These are phyloP conservation scores for Lasius platythorax DNA, from an alignment of 2,888 invertebrate genomes.

Conservation along the genomic window DNA sequence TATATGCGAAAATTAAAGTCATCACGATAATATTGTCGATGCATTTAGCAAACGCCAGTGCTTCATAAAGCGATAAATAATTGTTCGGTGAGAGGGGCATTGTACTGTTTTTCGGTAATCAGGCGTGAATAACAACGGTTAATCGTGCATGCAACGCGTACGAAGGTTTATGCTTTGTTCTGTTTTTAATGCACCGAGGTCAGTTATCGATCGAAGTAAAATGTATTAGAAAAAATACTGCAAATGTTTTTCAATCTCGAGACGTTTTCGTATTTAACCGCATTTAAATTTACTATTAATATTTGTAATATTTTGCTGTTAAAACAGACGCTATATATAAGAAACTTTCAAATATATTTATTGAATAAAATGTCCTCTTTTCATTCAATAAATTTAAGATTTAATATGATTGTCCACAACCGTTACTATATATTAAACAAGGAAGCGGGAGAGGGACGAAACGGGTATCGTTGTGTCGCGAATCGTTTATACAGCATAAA, in stretches of 20 bases:
- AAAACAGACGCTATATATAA: not conserved
- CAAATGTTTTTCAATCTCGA: conserved; percentile 2
- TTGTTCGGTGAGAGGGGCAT: conserved; percentile 34
- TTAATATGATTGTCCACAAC: not conserved
- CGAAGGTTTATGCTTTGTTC: conserved; percentile 38
- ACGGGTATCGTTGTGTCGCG: not conserved
- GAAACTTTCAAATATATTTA: not conserved
- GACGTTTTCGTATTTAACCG: not conserved
- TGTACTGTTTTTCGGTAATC: conserved; percentile 51
- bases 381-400: not conserved
- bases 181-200: conserved; percentile 30
- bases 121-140: conserved; percentile 39
- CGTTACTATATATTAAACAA: not conserved
- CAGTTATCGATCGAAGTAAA: conserved; percentile 18
- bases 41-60: conserved; percentile 36
- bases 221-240: not conserved
- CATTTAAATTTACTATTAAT: not conserved
- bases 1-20: conserved; percentile 10
- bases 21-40: conserved; percentile 32
- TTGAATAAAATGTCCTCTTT: not conserved
- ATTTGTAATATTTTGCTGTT: not conserved
- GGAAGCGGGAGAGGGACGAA: not conserved
- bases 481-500: conserved; percentile 29
- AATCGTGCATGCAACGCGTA: conserved; percentile 44
- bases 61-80: conserved; percentile 53